Base-by-base conservation (phyloP, 2,888 invertebrate genomes). In the Chironomus riparius region DNA sequence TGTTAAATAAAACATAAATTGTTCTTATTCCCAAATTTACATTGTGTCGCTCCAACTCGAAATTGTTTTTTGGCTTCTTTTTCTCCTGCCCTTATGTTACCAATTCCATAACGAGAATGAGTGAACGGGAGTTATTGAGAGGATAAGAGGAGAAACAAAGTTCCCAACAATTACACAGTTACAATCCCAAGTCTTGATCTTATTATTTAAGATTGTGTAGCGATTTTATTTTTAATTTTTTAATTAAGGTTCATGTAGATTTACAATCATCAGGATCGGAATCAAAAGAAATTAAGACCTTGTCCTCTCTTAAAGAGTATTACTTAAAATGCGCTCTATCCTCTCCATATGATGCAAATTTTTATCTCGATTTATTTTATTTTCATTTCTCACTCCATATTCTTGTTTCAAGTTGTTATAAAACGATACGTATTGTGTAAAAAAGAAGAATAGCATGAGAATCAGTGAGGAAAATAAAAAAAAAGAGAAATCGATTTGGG, bases 1-100 rank as follows among this genome's bases (percentile, higher is more conserved):
- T 70, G 48, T 70, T 70, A 70, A 70, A 47, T 70, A 70, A 70
- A 70, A 70, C 70, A 70, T 70, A 70, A 70, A 70, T 70, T 70
- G 47, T 13, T 28, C 47, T 70, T 70, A 47, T 70, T 47, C 15
- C 15, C 68, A 47, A 68, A 68, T 68, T 68, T 47, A 68, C 68
- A 68, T 65, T 65, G 65, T 65, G 65, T 65, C 65, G 65, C 65
- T 65, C 13, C 21, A 65, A 65, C 21, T 24, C 21, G 18, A 56
- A 56, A 56, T 56, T 56, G 56, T 56, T 56, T 56, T 56, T 56
- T n/a, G 3, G 3, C 13, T 48, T 13, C 13, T 50, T 50, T 50
- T 15, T 3, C 6, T 5, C 50, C 7, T 4, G 10, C 38, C 38
- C 38, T 38, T 38, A 38, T 38, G 38, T 38, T 38, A 38, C 56